phyloP scores from a whole-genome alignment of 2,113 vertebrate species.

The Scatophagus argus region DNA sequence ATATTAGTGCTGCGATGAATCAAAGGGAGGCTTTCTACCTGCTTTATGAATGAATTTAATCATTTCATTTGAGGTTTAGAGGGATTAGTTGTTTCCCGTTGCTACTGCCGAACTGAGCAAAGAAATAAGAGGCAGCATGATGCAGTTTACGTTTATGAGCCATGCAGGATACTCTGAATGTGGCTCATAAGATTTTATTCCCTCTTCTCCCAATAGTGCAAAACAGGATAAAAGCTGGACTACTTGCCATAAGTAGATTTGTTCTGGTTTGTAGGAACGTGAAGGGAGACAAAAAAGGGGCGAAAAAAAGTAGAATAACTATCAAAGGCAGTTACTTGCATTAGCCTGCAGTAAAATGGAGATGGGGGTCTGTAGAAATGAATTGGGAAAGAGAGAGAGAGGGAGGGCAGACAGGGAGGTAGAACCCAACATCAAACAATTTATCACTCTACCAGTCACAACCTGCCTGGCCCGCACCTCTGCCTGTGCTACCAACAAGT shows the following conservation, averaged over 20 bases:
- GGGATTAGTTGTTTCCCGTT: constrained; percentile 32
- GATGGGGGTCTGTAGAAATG: constrained; percentile 59
- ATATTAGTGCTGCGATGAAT: constrained; percentile 34
- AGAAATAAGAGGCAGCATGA: constrained; percentile 27
- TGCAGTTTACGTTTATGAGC: background rate
- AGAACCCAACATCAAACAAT: constrained; percentile 78
- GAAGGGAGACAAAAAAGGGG: background rate
- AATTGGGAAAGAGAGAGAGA: constrained; percentile 58
- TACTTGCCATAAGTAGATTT: constrained; percentile 43
- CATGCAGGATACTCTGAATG: background rate
- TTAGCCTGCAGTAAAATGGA: constrained; percentile 67
- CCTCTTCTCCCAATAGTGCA: constrained; percentile 2
- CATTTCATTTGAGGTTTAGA: constrained; percentile 43
- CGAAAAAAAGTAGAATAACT: constrained; percentile 9
- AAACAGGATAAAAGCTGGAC: constrained; percentile 29
- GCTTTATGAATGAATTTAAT: constrained; percentile 44
- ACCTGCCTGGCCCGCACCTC: constrained; percentile 64
- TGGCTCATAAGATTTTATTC: constrained; percentile 19
- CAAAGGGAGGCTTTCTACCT: constrained; percentile 45
- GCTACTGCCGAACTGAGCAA: background rate
- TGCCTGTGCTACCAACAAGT: constrained; percentile 63
- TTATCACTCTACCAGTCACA: constrained; percentile 77
- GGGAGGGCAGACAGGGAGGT: constrained; percentile 43
- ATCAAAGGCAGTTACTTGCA: constrained; percentile 56
- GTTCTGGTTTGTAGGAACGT: constrained; percentile 44